phyloP scores from a whole-genome alignment of 2,888 invertebrate species.

The Pheosia tremula region DNA sequence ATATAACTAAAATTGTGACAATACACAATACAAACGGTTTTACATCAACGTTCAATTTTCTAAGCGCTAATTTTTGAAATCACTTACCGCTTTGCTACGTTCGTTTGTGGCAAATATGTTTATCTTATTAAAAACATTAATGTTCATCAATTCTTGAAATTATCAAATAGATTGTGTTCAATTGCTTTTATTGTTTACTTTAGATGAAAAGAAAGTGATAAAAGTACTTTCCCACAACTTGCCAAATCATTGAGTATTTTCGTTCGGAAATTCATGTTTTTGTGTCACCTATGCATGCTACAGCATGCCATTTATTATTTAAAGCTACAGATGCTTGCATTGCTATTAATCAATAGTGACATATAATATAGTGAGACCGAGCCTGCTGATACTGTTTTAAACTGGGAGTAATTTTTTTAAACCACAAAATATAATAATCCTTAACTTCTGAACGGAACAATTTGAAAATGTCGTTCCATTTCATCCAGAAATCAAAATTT shows the following conservation, averaged over 20 bases:
- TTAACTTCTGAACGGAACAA: not conserved
- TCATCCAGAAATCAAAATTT: not conserved
- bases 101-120: slow-evolving; percentile 14
- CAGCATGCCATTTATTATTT: too few relatives aligned
- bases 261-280: slow-evolving; percentile 32
- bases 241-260: slow-evolving; percentile 59
- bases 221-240: slow-evolving; percentile 46
- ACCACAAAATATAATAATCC: too few relatives aligned
- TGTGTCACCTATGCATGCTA: too few relatives aligned
- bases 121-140: slow-evolving; percentile 18
- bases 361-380: too few relatives aligned
- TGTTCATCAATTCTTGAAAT: not conserved
- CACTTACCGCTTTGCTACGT: slow-evolving; percentile 41
- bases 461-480: not conserved
- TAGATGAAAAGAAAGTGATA: slow-evolving; percentile 33
- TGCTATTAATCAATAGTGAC: too few relatives aligned
- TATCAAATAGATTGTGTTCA: not conserved
- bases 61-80: slow-evolving; percentile 54
- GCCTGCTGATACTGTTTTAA: too few relatives aligned
- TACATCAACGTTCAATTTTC: slow-evolving; percentile 16
- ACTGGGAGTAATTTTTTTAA: not conserved
- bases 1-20: slow-evolving; percentile 59
- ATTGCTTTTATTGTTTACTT: slow-evolving; percentile 32
- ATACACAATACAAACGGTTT: slow-evolving; percentile 57
- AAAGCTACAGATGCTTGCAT: too few relatives aligned